A percentile compares a stretch with the other conserved stretches of the same genome.
Evolutionary conservation across 2,797 vertebrate species (phyloP).

Genomic region (Dipus sagitta): DNA sequence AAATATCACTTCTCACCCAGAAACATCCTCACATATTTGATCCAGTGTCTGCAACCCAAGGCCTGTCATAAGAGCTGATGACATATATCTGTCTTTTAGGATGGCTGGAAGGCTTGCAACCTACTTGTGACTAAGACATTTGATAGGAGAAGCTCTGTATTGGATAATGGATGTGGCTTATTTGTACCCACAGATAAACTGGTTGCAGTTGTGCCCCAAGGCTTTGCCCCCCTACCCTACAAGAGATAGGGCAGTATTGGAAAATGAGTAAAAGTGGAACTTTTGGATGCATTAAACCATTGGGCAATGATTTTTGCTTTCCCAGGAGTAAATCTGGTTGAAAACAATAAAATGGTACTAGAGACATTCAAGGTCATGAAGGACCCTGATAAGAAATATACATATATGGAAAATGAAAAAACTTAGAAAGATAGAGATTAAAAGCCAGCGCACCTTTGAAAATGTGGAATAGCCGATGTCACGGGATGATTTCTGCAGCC

Average conservation of each 20-base stretch:
- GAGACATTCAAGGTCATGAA: constrained; percentile 46
- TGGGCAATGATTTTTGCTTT: constrained; percentile 39
- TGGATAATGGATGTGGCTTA: not conserved
- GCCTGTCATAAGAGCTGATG: constrained; percentile 6
- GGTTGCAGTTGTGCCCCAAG: not conserved
- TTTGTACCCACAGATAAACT: constrained; percentile 42
- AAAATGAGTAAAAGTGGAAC: constrained; percentile 19
- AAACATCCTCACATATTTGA: constrained; percentile 30
- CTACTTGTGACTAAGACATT: constrained; percentile 24
- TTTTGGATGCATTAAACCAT: constrained; percentile 17
- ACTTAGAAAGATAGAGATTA: constrained; percentile 1
- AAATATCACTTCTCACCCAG: constrained; percentile 42
- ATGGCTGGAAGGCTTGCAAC: constrained; percentile 54
- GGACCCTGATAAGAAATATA: constrained; percentile 33
- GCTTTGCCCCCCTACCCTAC: not conserved
- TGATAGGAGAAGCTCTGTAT: constrained; percentile 17
- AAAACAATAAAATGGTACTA: not conserved
- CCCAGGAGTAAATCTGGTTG: constrained; percentile 13
- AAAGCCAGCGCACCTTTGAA: constrained; percentile 30
- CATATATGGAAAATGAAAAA: constrained; percentile 42
- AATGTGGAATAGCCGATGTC: not conserved
- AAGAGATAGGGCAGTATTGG: constrained; percentile 6
- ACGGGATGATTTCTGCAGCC: not conserved
- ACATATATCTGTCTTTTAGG: too few relatives aligned
- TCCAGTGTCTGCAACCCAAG: not conserved